phyloP scores from a whole-genome alignment of 2,113 vertebrate genomes.

The Ariopsis seemanni region DNA sequence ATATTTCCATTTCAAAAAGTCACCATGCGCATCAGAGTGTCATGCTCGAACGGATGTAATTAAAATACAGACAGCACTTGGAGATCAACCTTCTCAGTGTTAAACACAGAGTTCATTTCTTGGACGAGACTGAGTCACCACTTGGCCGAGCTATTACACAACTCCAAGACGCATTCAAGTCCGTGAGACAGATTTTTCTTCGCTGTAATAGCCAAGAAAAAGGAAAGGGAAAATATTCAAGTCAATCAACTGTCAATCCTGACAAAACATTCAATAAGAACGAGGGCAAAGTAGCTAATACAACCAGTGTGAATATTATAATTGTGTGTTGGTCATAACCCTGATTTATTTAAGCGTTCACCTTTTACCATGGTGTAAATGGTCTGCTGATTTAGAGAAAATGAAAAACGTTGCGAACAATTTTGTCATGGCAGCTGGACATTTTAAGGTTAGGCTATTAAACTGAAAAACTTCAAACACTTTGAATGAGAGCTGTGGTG shows the following conservation, averaged over 20 bases:
- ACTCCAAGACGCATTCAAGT: not conserved
- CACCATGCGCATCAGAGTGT: not conserved
- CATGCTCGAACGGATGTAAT: not conserved
- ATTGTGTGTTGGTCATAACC: not conserved
- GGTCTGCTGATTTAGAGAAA: not conserved
- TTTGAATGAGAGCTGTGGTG: not conserved
- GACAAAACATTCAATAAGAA: not conserved
- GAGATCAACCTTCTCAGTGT: constrained; percentile 1
- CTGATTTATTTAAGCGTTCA: not conserved
- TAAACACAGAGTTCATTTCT: constrained; percentile 6
- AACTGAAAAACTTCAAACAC: not conserved
- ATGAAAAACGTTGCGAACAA: not conserved
- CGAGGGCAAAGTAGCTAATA: not conserved
- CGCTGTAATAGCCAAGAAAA: not conserved
- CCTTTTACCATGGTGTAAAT: not conserved
- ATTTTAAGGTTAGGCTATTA: not conserved
- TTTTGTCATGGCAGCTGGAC: not conserved
- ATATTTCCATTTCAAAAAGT: constrained; percentile 4
- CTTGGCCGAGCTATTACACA: not conserved
- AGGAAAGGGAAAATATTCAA: not conserved
- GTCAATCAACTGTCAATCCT: not conserved
- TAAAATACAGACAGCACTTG: not conserved
- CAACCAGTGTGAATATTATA: not conserved
- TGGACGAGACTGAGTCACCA: not conserved
- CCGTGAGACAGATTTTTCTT: not conserved